phyloP scores from a whole-genome alignment of 2,113 vertebrate genomes.

The Pseudonaja textilis region DNA sequence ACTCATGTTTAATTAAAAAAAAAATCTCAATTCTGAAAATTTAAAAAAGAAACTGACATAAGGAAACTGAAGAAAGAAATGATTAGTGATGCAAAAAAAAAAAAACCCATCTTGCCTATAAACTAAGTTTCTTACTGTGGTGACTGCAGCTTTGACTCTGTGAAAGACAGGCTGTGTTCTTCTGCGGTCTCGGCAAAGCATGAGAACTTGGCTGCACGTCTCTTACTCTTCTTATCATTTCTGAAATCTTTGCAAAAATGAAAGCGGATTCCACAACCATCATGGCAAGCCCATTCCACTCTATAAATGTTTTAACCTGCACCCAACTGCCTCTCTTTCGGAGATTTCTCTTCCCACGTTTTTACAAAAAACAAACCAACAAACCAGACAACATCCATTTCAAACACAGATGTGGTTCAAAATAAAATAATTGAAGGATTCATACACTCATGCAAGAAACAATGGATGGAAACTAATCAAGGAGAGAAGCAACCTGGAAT shows the following conservation, averaged over 20 bases:
- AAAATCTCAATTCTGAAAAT: not conserved
- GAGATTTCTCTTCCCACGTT: not conserved
- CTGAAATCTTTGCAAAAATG: not conserved
- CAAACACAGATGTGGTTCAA: not conserved
- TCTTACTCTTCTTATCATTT: not conserved
- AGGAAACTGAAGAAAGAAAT: not conserved
- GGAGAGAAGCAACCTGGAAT: not conserved
- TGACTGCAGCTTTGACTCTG: not conserved
- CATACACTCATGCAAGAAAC: not conserved
- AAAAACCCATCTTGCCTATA: not conserved
- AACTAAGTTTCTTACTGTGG: not conserved
- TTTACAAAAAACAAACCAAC: too few relatives aligned
- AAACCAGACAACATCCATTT: not conserved
- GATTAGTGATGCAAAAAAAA: not conserved
- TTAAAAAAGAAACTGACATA: not conserved
- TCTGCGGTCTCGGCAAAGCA: not conserved
- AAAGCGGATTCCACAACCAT: not conserved
- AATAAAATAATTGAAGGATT: not conserved
- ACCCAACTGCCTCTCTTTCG: not conserved
- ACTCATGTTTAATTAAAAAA: not conserved
- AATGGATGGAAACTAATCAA: not conserved
- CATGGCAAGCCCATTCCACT: not conserved
- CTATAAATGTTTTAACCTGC: not conserved
- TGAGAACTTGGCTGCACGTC: not conserved
- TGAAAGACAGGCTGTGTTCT: not conserved